Evolutionary conservation across 2,797 vertebrate genomes (phyloP).

Genomic region (Enteromius fasciolatus): DNA sequence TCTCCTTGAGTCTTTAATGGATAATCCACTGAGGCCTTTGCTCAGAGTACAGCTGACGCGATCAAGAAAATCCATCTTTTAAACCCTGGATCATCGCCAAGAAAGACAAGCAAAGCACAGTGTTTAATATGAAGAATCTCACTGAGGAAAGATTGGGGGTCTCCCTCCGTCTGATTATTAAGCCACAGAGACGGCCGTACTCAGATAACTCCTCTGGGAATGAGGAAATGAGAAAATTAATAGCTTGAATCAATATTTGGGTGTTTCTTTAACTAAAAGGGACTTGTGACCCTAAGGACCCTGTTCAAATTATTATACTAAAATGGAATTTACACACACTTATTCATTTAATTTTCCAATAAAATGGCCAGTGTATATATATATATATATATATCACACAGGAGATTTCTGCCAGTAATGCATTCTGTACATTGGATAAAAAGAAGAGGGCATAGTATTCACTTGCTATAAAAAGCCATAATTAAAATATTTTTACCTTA

Average conservation of each 20-base stretch:
- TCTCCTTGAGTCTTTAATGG: conserved; percentile 4
- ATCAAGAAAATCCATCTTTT: conserved; percentile 62
- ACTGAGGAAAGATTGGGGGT: conserved; percentile 62
- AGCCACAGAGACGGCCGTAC: conserved; percentile 34
- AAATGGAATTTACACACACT: not conserved
- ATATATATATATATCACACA: not conserved
- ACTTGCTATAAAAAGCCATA: too few relatives aligned
- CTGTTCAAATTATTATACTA: not conserved
- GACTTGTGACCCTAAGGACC: not conserved
- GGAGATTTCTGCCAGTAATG: not conserved
- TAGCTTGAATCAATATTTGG: conserved; percentile 41
- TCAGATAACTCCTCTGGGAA: conserved; percentile 13
- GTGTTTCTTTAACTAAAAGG: conserved; percentile 2
- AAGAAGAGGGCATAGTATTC: too few relatives aligned
- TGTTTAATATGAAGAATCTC: conserved; percentile 62
- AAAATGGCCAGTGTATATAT: not conserved
- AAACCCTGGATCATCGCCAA: conserved; percentile 57
- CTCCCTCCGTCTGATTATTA: conserved; percentile 65
- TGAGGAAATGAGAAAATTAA: conserved; percentile 36
- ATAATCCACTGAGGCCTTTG: conserved; percentile 35
- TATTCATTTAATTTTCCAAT: not conserved
- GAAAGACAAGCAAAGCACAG: conserved; percentile 58
- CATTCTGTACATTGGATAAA: not conserved
- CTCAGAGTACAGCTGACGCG: conserved; percentile 36
- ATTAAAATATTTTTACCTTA: not conserved